phyloP scores from a whole-genome alignment of 2,797 vertebrate genomes.

The Australoheros facetus region DNA sequence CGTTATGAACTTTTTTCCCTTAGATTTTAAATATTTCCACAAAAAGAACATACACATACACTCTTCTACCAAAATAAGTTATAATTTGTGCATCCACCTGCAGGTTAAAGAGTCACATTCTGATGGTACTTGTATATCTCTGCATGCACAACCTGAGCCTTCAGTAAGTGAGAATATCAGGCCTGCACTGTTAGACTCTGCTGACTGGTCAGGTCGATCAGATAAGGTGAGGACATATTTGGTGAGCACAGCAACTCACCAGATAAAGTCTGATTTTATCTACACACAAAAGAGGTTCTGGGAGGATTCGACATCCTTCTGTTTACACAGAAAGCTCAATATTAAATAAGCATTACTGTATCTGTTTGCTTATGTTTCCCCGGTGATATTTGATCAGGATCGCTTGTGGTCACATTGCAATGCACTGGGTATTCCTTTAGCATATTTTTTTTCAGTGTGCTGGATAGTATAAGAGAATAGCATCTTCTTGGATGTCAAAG shows the following conservation, averaged over 20 bases:
- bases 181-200: not conserved
- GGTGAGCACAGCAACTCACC: not conserved
- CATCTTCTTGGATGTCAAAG: not conserved
- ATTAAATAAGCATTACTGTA: not conserved
- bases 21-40: not conserved
- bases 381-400: not conserved
- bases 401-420: not conserved
- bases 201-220: not conserved
- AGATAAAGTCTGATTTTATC: not conserved
- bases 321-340: not conserved
- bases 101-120: not conserved
- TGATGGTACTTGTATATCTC: not conserved
- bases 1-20: not conserved
- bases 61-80: not conserved
- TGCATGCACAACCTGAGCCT: not conserved
- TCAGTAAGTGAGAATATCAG: constrained; percentile 6
- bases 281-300: not conserved
- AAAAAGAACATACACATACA: not conserved
- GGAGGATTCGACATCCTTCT: not conserved
- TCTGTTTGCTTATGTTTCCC: not conserved
- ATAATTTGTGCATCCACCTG: not conserved
- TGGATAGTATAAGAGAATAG: not conserved
- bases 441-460: not conserved
- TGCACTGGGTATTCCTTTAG: not conserved
- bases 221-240: not conserved